Conservation (phyloP, 2,113 vertebrate species). For the Urocitellus parryii region DNA sequence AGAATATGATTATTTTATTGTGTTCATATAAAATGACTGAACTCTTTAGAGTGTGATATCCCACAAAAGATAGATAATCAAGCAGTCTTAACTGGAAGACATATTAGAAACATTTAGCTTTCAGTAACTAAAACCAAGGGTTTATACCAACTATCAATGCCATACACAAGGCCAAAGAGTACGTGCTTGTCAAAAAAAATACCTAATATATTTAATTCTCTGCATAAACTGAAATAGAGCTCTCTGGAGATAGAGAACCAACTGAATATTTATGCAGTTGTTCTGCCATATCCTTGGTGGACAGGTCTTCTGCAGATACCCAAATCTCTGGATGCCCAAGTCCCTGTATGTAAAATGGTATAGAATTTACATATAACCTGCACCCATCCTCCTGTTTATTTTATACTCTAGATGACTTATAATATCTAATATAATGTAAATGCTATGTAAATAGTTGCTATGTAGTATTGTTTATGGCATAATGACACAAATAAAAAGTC, state of each 20-base stretch:
- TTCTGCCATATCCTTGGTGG: background rate
- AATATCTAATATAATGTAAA: background rate
- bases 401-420: background rate
- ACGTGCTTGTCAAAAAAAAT: background rate
- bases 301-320: background rate
- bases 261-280: no score
- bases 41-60: background rate
- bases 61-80: background rate
- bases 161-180: background rate
- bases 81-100: background rate
- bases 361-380: background rate
- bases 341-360: background rate
- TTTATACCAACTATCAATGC: background rate
- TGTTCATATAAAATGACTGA: background rate
- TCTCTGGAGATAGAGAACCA: background rate
- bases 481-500: background rate
- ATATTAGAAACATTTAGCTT: background rate
- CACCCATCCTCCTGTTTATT: background rate
- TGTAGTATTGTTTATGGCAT: background rate
- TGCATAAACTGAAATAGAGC: background rate
- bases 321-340: background rate
- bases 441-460: background rate
- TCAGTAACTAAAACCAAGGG: constrained; percentile 21
- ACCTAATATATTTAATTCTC: background rate
- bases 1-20: background rate